Percentiles rank a stretch among this genome's conserved stretches.
phyloP scores from a whole-genome alignment of 2,797 vertebrate genomes.

The Sparidentex hasta region DNA sequence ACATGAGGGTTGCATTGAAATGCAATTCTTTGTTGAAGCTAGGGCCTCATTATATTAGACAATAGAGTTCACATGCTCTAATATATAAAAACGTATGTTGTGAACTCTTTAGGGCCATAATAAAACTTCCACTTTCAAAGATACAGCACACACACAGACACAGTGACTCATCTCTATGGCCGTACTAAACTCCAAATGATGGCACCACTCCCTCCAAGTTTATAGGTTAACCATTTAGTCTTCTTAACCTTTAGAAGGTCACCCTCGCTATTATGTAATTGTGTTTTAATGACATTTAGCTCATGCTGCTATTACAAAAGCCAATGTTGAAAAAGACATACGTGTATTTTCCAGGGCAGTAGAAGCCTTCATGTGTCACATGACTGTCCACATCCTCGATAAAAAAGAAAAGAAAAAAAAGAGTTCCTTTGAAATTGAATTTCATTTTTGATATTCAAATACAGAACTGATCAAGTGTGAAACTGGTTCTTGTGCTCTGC shows the following conservation, averaged over 20 bases:
- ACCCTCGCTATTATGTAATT: background rate
- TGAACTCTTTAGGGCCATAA: background rate
- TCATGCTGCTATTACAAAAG: background rate
- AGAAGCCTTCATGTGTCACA: background rate
- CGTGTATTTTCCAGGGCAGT: background rate
- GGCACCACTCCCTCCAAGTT: background rate
- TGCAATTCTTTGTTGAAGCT: background rate
- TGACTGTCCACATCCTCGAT: background rate
- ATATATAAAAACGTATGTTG: background rate
- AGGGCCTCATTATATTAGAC: no score
- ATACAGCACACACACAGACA: background rate
- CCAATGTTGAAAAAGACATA: background rate
- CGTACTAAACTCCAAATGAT: no score
- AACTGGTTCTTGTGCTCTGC: background rate
- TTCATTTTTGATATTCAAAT: background rate
- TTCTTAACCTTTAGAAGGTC: slow-evolving; percentile 11
- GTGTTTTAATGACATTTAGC: background rate
- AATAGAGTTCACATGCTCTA: background rate
- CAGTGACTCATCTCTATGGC: background rate
- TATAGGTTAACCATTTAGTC: background rate
- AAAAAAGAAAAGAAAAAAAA: no score
- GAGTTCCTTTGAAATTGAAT: no score
- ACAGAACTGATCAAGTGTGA: background rate
- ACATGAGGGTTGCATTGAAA: background rate
- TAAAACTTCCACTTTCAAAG: background rate